Evolutionary conservation across 1,140 invertebrate species (phyloP).

Genomic region (Hyphantria cunea): DNA sequence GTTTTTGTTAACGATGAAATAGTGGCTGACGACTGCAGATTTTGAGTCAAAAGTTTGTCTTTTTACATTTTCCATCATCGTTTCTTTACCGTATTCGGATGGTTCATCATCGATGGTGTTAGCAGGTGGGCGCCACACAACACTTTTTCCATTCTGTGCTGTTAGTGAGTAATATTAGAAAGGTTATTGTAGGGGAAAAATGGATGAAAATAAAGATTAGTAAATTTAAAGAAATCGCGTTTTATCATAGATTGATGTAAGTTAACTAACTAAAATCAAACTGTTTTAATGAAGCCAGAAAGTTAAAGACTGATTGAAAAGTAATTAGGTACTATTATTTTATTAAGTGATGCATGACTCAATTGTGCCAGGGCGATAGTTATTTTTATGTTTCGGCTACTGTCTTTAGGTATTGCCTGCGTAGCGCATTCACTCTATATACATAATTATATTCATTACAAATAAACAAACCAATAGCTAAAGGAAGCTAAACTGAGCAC

Average conservation of each 20-base stretch:
- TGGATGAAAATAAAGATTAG: conserved; percentile 69
- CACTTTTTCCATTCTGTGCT: conserved; percentile 82
- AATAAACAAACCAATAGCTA: conserved; percentile 46
- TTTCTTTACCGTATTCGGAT: conserved; percentile 36
- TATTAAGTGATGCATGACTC: conserved; percentile 46
- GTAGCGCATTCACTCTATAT: conserved; percentile 58
- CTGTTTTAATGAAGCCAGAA: conserved; percentile 44
- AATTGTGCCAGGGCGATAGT: conserved; percentile 51
- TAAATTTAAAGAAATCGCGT: conserved; percentile 49
- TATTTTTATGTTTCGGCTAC: conserved; percentile 52
- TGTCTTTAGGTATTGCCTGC: conserved; percentile 49
- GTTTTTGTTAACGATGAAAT: conserved; percentile 52
- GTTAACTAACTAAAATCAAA: conserved; percentile 33
- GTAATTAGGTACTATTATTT: too few relatives aligned
- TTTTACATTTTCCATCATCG: conserved; percentile 21
- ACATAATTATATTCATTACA: conserved; percentile 26
- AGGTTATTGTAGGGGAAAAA: conserved; percentile 58
- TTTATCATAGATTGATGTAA: conserved; percentile 34
- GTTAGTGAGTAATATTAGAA: conserved; percentile 56
- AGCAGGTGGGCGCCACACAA: conserved; percentile 85
- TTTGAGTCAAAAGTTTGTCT: conserved; percentile 32
- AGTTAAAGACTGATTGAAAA: conserved; percentile 42
- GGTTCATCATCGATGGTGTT: conserved; percentile 75
- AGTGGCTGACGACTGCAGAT: conserved; percentile 41
- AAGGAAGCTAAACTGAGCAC: conserved; percentile 56